These are phyloP conservation scores for Strix uralensis DNA, from an alignment of 2,113 vertebrate species.

Conservation along the genomic window DNA sequence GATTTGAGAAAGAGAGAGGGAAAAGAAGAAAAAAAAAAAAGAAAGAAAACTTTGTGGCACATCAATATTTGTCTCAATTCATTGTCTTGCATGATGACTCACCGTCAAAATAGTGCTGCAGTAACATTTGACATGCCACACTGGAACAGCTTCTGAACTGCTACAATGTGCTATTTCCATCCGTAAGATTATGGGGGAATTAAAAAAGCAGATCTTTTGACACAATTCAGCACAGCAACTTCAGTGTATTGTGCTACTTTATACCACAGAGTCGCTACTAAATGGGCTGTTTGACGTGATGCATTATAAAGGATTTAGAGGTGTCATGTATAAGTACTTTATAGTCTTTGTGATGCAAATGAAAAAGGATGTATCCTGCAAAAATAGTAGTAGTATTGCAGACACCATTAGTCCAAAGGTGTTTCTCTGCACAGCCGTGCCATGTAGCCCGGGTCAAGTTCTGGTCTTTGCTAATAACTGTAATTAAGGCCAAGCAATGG, in stretches of 20 bases:
- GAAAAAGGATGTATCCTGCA: background rate
- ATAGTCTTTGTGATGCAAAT: conserved; percentile 25
- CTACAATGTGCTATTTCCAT: conserved; percentile 12
- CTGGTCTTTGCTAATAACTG: background rate
- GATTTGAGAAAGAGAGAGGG: background rate
- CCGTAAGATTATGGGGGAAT: background rate
- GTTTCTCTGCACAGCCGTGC: background rate
- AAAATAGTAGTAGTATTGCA: conserved; percentile 1
- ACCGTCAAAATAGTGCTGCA: conserved; percentile 36
- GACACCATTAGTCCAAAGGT: background rate
- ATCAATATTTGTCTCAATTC: conserved; percentile 30
- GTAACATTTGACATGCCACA: conserved; percentile 15
- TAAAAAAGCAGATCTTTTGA: conserved; percentile 28
- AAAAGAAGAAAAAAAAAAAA: background rate
- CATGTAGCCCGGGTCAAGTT: background rate
- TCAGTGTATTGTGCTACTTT: background rate
- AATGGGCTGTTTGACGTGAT: conserved; percentile 18
- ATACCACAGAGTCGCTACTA: background rate
- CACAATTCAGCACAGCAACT: conserved; percentile 8
- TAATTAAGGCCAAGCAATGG: background rate
- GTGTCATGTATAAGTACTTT: conserved; percentile 9
- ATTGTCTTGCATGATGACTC: conserved; percentile 33
- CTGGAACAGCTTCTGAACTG: conserved; percentile 15
- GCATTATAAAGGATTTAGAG: conserved; percentile 3
- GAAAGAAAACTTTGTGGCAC: background rate